Percentiles rank a stretch among this genome's conserved stretches.
Conservation (phyloP, 2,888 invertebrate genomes). For the Cephus pygmeus region DNA sequence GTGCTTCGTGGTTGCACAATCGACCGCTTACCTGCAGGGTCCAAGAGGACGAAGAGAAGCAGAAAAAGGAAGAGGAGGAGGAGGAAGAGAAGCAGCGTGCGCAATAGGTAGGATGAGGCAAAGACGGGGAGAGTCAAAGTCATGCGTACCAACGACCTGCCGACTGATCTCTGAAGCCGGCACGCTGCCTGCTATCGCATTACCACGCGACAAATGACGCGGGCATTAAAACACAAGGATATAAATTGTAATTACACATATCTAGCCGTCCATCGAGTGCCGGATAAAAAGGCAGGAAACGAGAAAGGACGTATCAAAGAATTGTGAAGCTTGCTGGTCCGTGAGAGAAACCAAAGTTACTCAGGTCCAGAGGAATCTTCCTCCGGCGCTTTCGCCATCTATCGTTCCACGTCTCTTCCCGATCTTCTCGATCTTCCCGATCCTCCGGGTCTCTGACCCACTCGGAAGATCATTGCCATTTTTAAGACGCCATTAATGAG, state of each 20-base stretch:
- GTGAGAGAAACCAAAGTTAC: too few species aligned
- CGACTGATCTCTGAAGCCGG: slow-evolving; percentile 42
- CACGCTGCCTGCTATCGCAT: not conserved
- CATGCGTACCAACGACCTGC: slow-evolving; percentile 11
- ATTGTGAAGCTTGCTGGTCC: too few species aligned
- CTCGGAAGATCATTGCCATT: too few species aligned
- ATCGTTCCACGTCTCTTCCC: too few species aligned
- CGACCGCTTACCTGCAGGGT: slow-evolving; percentile 41
- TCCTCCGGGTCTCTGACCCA: too few species aligned
- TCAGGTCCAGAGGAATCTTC: too few species aligned
- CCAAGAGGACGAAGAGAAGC: slow-evolving; percentile 31
- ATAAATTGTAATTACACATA: slow-evolving; percentile 54
- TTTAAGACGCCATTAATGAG: too few species aligned
- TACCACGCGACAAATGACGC: slow-evolving; percentile 43
- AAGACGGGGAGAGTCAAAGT: too few species aligned
- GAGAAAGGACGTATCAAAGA: too few species aligned
- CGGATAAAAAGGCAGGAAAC: too few species aligned
- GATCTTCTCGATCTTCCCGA: too few species aligned
- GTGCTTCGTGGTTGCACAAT: slow-evolving; percentile 46
- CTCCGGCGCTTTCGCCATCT: too few species aligned
- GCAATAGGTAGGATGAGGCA: slow-evolving; percentile 18
- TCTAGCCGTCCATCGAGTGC: not conserved
- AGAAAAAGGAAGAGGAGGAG: slow-evolving; percentile 20
- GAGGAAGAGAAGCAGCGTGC: slow-evolving; percentile 16
- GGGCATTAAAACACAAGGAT: slow-evolving; percentile 39